Conservation (phyloP, 2,797 vertebrate species). For the Rachycentron canadum region DNA sequence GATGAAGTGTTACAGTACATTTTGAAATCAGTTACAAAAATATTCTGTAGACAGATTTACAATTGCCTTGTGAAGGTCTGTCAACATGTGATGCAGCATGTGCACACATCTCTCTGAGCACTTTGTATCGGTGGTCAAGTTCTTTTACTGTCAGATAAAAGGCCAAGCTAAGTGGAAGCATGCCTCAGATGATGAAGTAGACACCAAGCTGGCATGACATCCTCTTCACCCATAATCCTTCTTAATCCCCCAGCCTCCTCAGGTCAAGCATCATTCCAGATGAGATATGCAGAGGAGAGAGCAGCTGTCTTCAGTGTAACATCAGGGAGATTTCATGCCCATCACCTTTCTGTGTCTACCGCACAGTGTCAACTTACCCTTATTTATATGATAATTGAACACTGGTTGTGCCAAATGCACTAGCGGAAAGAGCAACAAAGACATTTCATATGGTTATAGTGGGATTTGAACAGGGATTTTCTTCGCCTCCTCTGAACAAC, state of each 20-base stretch:
- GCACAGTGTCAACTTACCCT: conserved; percentile 9
- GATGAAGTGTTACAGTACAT: neutral
- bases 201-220: conserved; percentile 39
- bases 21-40: neutral
- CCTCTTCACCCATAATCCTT: conserved; percentile 39
- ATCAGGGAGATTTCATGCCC: conserved; percentile 6
- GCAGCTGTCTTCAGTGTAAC: conserved; percentile 35
- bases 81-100: conserved; percentile 17
- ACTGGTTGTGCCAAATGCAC: conserved; percentile 15
- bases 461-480: conserved; percentile 16
- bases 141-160: conserved; percentile 47
- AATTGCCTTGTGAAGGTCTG: neutral
- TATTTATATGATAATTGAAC: conserved; percentile 39
- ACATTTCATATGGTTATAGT: conserved; percentile 23
- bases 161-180: conserved; percentile 51
- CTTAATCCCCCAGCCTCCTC: conserved; percentile 50
- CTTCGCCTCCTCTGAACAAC: neutral
- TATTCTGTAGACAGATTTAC: conserved; percentile 4
- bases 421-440: conserved; percentile 10
- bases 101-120: neutral
- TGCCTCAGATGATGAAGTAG: conserved; percentile 49
- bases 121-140: neutral
- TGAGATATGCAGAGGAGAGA: conserved; percentile 35
- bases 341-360: conserved; percentile 12
- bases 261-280: conserved; percentile 44